Conservation (phyloP, 2,797 vertebrate species). For the Anniella stebbinsi region DNA sequence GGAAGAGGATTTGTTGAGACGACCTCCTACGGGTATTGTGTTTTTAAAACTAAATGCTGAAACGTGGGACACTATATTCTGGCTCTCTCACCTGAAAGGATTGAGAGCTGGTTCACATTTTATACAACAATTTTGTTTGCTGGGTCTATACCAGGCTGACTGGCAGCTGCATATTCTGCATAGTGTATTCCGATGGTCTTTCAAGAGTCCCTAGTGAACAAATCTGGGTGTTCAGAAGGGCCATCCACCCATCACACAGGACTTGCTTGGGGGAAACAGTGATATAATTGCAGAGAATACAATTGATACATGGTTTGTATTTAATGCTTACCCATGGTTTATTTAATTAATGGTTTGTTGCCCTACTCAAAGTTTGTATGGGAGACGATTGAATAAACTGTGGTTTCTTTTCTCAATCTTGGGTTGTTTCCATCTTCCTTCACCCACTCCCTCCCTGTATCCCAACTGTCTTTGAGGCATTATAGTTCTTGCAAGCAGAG, state of each 20-base stretch:
- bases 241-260: not conserved
- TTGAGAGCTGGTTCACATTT: not conserved
- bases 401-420: no score
- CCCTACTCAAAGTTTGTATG: no score
- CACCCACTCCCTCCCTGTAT: no score
- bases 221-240: not conserved
- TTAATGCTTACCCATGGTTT: no score
- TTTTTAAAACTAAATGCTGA: not conserved
- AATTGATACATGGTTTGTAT: not conserved
- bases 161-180: not conserved
- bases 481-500: no score
- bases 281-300: not conserved
- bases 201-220: not conserved
- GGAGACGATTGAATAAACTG: no score
- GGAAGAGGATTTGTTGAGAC: not conserved
- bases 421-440: no score
- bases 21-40: not conserved
- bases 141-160: not conserved
- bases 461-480: no score
- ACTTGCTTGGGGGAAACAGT: not conserved
- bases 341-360: no score
- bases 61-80: not conserved
- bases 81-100: not conserved
- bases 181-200: not conserved
- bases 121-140: not conserved